Evolutionary conservation across 2,888 invertebrate genomes (phyloP), one percentile per base, ranked within the genome.

Genomic region (Stenolophus ochropezus): DNA sequence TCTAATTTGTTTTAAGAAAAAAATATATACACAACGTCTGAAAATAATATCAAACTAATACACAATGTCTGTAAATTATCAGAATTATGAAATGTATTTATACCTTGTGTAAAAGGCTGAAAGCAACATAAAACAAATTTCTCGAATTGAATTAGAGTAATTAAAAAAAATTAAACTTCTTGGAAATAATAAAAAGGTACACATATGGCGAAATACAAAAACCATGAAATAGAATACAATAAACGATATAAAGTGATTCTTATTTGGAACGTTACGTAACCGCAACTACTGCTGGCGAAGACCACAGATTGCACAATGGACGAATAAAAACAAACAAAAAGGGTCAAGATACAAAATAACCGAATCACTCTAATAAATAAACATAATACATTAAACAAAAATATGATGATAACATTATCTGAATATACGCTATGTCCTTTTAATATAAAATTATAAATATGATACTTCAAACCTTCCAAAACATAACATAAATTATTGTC

Each of bases 401-500:
- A 69, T 21, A 69, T 18, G 65, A 33, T 56, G 20, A 56, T 69
- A 69, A 69, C 65, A n/a, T 69, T 18, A 69, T 69, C 18, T 69
- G 61, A 18, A 69, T 33, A 69, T 69, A 69, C 14, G 65, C 65
- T 69, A 69, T 69, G 27, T 69, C 65, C 27, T 69, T 69, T 69
- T 16, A 69, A 69, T 69, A 69, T 69, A 69, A 69, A 69, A 69
- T 33, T 69, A 69, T 69, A 69, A 69, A 69, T 42, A 61, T 61
- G 61, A 61, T 25, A 61, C 21, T 69, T 69, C 65, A 16, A 69
- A 8, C 27, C 65, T 23, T 61, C 25, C 61, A 61, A 69, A 69
- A 69, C 65, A 69, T 20, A 27, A 69, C 65, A 69, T 58, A 58
- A 56, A 56, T 51, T 56, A 56, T 23, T 61, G 65, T 69, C 65